phyloP scores from a whole-genome alignment of 2,797 vertebrate species.

The Argyrosomus regius region DNA sequence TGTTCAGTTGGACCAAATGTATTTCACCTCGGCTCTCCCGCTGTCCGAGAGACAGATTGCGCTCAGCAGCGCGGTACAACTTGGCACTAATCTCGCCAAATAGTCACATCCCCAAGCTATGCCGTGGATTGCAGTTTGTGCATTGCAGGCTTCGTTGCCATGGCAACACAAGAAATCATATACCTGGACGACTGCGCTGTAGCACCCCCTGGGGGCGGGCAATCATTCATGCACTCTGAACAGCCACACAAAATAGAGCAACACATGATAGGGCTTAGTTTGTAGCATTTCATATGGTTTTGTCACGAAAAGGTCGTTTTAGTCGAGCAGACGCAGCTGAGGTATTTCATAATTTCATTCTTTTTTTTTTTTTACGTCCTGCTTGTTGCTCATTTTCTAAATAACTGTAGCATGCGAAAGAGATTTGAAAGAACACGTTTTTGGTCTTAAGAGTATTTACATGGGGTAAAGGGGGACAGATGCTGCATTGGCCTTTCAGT shows the following conservation, averaged over 20 bases:
- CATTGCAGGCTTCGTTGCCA: slow-evolving; percentile 52
- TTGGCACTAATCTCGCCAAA: slow-evolving; percentile 37
- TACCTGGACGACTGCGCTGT: slow-evolving; percentile 40
- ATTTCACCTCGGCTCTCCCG: slow-evolving; percentile 39
- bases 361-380: slow-evolving; percentile 9
- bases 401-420: slow-evolving; percentile 48
- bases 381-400: slow-evolving; percentile 31
- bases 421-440: slow-evolving; percentile 36
- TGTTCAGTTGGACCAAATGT: neutral
- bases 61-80: slow-evolving; percentile 38
- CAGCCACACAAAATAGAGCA: slow-evolving; percentile 8
- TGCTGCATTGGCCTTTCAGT: slow-evolving; percentile 10
- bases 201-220: slow-evolving; percentile 72
- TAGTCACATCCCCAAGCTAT: slow-evolving; percentile 41
- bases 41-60: slow-evolving; percentile 63
- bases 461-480: neutral
- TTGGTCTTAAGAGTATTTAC: slow-evolving; percentile 3
- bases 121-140: slow-evolving; percentile 35
- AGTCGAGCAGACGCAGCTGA: slow-evolving; percentile 22
- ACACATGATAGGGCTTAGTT: slow-evolving; percentile 21
- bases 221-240: slow-evolving; percentile 39
- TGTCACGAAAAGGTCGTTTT: slow-evolving; percentile 30
- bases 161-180: slow-evolving; percentile 57
- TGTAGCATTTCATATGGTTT: slow-evolving; percentile 31
- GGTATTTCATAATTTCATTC: slow-evolving; percentile 27